Base-by-base conservation (phyloP, 1,140 invertebrate genomes). In the Leptopilina boulardi region DNA sequence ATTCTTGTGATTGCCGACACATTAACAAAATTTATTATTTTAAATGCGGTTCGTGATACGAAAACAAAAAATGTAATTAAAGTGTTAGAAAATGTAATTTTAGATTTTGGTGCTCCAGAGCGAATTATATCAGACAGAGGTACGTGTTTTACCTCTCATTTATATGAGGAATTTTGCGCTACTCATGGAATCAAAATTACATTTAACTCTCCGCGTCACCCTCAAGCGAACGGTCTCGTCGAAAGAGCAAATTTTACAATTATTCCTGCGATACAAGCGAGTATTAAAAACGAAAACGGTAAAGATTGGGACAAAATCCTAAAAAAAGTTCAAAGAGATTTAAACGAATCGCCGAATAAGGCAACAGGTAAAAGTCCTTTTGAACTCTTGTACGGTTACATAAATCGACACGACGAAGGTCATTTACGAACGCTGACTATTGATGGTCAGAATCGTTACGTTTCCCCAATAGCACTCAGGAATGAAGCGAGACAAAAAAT, bases 141-240 rank as follows among this genome's bases (percentile, higher is more conserved):
- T 13, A 83, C 80, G 21, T 51, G 80, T 6, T 89, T 89, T 71
- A 87, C 84, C 0, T 77, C 83, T 0, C 81, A 83, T 19, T 11
- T 70, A 15, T 86, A 88, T 23, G 71, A 80, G 51, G 59, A 83
- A 26, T 85, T 84, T 75, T 84, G 84, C 23, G 38, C 76, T 5
- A 6, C 79, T 13, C 56, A 84, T 4, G 77, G 78, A 13, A 87
- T 91, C 5, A 79, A 78, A 18, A 83, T 87, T 54, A 81, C 83
- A 0, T 26, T n/a, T n/a, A n/a, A n/a, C n/a, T n/a, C n/a, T n/a
- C n/a, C n/a, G n/a, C n/a, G n/a, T n/a, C n/a, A n/a, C 51, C 86
- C 88, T 0, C 80, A 85, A 44, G 85, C 82, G 10, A 88, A 89
- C 41, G 83, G 82, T 0, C 76, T 81, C 54, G 80, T 86, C 0